These are phyloP conservation scores for Ophion slaviceki DNA, from an alignment of 2,888 invertebrate species.

Conservation along the genomic window DNA sequence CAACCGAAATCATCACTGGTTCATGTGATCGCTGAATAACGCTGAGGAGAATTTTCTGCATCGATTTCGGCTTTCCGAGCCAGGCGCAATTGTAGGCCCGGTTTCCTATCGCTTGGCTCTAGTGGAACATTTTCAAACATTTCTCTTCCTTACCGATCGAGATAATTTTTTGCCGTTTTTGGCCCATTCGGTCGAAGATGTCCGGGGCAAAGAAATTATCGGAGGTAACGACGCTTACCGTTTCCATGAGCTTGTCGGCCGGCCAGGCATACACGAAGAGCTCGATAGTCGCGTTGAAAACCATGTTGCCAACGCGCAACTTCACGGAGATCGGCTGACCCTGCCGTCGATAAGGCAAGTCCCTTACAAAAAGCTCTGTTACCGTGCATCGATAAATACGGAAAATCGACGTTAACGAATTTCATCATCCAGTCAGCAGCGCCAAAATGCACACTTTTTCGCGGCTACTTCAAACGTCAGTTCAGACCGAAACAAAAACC, in stretches of 20 bases:
- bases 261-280: conserved; percentile 75
- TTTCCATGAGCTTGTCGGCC: conserved; percentile 73
- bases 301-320: conserved; percentile 66
- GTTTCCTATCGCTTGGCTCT: conserved; percentile 61
- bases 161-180: not conserved
- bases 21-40: conserved; percentile 55
- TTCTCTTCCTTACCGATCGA: not conserved
- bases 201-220: not conserved
- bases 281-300: conserved; percentile 71
- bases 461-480: no score
- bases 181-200: not conserved
- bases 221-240: conserved; percentile 63
- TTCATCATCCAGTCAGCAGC: no score
- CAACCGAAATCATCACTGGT: conserved; percentile 41
- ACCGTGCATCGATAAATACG: not conserved
- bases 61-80: conserved; percentile 63
- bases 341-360: conserved; percentile 59
- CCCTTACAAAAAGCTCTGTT: not conserved
- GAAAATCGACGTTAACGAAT: not conserved
- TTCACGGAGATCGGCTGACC: conserved; percentile 70
- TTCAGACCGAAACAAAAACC: no score
- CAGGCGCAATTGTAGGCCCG: conserved; percentile 67
- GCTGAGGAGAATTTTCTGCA: conserved; percentile 55
- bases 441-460: no score
- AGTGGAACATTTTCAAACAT: not conserved